These are phyloP conservation scores for Platypus cylindrus DNA, from an alignment of 2,888 invertebrate genomes.

Conservation along the genomic window DNA sequence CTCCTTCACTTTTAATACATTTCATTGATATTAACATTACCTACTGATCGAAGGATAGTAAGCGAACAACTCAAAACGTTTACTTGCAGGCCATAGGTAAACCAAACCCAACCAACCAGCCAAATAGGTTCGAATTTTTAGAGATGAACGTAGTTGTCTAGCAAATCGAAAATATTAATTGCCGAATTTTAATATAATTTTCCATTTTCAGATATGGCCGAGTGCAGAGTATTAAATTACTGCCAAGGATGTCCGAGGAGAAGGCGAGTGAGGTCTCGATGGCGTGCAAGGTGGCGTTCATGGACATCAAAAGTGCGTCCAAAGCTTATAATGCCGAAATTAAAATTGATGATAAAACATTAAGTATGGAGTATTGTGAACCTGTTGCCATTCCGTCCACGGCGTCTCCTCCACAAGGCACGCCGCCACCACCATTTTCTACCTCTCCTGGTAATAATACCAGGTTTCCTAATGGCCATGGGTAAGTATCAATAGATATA, in stretches of 20 bases:
- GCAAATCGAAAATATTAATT: too few species aligned
- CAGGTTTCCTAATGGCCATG: conserved; percentile 40
- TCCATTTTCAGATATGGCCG: conserved; percentile 81
- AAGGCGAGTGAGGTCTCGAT: conserved; percentile 49
- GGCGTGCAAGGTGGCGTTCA: conserved; percentile 87
- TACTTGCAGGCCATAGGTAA: too few species aligned
- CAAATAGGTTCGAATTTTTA: too few species aligned
- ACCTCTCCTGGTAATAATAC: conserved; percentile 45
- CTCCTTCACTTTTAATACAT: too few species aligned
- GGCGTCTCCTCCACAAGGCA: conserved; percentile 34
- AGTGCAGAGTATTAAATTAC: conserved; percentile 91
- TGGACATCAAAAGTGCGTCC: conserved; percentile 93
- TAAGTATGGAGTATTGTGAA: conserved; percentile 86
- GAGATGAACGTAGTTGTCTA: too few species aligned
- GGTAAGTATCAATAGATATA: conserved; percentile 32
- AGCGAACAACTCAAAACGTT: too few species aligned
- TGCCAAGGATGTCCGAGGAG: conserved; percentile 47
- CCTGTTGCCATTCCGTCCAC: conserved; percentile 62
- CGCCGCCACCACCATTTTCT: conserved; percentile 46
- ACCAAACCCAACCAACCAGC: too few species aligned
- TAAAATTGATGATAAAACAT: conserved; percentile 73
- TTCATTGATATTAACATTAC: too few species aligned
- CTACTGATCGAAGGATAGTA: too few species aligned
- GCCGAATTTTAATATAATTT: too few species aligned
- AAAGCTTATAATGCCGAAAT: conserved; percentile 84